phyloP scores from a whole-genome alignment of 92 coral and sea anemone genomes.

The Zoanthus sociatus region DNA sequence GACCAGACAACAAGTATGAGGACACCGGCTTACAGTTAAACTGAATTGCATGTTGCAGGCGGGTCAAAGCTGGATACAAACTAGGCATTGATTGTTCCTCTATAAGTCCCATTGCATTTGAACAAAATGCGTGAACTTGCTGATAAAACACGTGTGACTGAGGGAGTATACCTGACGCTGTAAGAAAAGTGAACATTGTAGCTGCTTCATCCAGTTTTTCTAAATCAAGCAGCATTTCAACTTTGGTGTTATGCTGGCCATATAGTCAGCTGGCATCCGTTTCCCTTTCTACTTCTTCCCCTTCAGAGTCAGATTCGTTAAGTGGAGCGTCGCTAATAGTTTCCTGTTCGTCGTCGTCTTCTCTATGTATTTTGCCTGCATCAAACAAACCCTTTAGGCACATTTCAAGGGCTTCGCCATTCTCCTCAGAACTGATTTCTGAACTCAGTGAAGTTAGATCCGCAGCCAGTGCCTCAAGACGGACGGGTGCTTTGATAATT shows the following conservation, averaged over 20 bases:
- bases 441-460: neutral
- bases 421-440: conserved; percentile 1
- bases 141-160: neutral
- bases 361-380: neutral
- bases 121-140: too few relatives aligned
- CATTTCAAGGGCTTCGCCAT: neutral
- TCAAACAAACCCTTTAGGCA: neutral
- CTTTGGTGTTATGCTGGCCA: neutral
- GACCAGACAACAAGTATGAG: too few relatives aligned
- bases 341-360: conserved; percentile 2
- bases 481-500: too few relatives aligned
- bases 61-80: too few relatives aligned
- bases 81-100: too few relatives aligned
- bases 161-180: conserved; percentile 54
- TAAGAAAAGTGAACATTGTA: conserved; percentile 56
- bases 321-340: neutral
- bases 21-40: too few relatives aligned
- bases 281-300: neutral
- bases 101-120: too few relatives aligned
- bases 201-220: conserved; percentile 68
- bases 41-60: too few relatives aligned
- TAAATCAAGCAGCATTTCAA: conserved; percentile 56
- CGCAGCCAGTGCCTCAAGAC: neutral
- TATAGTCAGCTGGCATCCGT: neutral
- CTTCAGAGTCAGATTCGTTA: neutral